Conservation (phyloP, 1,140 invertebrate species). For the Cherax destructor region DNA sequence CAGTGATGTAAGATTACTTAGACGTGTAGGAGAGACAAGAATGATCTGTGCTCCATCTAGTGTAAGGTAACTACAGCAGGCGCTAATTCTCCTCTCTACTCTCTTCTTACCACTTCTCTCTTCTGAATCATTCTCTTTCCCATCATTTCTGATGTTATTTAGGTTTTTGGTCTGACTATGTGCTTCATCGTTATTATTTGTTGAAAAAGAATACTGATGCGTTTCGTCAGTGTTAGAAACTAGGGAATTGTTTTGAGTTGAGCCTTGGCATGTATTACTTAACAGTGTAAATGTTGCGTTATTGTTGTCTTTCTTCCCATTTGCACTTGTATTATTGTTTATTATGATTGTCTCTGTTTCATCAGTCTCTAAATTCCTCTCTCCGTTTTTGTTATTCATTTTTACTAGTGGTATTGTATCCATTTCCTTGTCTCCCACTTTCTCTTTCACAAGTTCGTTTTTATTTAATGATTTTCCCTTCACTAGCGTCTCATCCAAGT, state of each 20-base stretch:
- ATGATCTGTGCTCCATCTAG: conserved; percentile 45
- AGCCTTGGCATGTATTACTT: neutral
- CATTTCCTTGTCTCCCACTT: neutral
- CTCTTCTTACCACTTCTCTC: neutral
- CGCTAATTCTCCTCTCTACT: neutral
- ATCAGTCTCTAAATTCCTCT: too few species aligned
- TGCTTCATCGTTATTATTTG: neutral
- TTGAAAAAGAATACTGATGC: too few species aligned
- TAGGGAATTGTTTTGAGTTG: too few species aligned
- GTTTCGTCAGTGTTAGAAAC: too few species aligned
- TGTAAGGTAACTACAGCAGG: conserved; percentile 1
- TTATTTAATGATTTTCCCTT: neutral
- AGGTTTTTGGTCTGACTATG: neutral
- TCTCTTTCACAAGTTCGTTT: neutral
- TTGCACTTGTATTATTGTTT: neutral
- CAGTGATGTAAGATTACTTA: conserved; percentile 25
- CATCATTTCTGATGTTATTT: neutral
- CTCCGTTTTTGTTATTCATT: neutral
- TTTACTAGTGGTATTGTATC: too few species aligned
- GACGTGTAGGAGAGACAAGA: conserved; percentile 43
- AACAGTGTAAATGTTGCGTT: neutral
- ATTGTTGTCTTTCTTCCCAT: neutral
- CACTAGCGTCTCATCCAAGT: neutral
- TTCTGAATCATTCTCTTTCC: neutral
- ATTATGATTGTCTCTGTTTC: too few species aligned